Percentiles rank a stretch among this genome's conserved stretches.
Conservation (phyloP, 53 echinoderm and acorn worm genomes). For the Pentamera pediparva region DNA sequence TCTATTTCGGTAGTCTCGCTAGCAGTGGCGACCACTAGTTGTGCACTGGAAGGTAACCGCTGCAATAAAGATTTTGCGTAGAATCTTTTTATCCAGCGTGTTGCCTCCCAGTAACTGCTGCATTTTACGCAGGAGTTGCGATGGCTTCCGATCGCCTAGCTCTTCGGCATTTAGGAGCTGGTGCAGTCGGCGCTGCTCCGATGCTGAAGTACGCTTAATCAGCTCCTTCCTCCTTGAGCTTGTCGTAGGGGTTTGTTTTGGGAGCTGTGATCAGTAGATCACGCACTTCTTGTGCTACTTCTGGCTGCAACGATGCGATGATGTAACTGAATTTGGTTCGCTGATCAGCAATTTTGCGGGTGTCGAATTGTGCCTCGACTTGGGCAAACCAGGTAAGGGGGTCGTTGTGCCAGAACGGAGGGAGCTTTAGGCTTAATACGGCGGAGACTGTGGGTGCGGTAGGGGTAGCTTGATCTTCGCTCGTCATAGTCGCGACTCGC, state of each 20-base stretch:
- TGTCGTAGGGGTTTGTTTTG: neutral
- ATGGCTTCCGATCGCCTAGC: constrained; percentile 35
- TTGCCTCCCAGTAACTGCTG: constrained; percentile 23
- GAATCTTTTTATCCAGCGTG: constrained; percentile 17
- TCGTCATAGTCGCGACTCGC: too few relatives aligned
- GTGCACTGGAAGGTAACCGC: constrained; percentile 24
- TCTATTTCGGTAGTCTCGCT: constrained; percentile 16
- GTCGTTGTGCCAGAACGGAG: constrained; percentile 40
- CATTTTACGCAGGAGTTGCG: constrained; percentile 38
- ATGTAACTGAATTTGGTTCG: constrained; percentile 29
- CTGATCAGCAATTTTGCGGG: constrained; percentile 22
- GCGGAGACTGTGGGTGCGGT: too few relatives aligned
- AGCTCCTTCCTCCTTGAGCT: constrained; percentile 13
- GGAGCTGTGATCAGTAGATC: constrained; percentile 36
- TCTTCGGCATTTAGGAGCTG: constrained; percentile 35
- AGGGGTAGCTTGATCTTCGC: too few relatives aligned
- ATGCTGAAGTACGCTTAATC: constrained; percentile 16
- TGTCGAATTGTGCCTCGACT: constrained; percentile 47
- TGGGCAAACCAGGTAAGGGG: constrained; percentile 46
- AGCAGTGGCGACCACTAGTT: constrained; percentile 31
- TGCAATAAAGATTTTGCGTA: constrained; percentile 26
- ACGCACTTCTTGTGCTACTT: constrained; percentile 54
- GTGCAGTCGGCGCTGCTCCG: constrained; percentile 31
- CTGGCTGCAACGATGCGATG: constrained; percentile 43
- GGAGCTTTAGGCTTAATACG: constrained; percentile 29